phyloP scores from a whole-genome alignment of 2,888 invertebrate species.

The Thecocarcelia acutangulata region DNA sequence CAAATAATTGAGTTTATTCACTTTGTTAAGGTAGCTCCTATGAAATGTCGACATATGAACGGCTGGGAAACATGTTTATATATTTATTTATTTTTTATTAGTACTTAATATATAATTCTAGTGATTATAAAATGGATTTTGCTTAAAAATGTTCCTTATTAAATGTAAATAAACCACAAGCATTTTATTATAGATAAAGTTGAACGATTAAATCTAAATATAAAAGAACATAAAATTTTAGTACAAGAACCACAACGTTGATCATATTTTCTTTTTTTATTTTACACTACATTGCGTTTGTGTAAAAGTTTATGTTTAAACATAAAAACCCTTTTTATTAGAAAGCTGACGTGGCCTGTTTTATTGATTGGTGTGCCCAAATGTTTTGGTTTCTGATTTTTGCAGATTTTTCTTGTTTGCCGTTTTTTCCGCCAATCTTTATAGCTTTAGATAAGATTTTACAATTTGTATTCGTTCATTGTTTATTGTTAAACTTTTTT shows the following conservation, averaged over 20 bases:
- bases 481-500: not conserved
- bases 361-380: conserved; percentile 47
- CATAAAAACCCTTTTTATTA: conserved; percentile 49
- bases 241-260: not conserved
- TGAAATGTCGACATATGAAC: no score
- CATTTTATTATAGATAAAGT: no score
- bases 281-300: not conserved
- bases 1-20: no score
- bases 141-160: no score
- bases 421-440: conserved; percentile 8
- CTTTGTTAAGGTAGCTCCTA: no score
- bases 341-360: conserved; percentile 55
- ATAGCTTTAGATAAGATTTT: conserved; percentile 34
- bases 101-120: no score
- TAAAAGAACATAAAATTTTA: not conserved
- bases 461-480: conserved; percentile 18
- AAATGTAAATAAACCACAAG: no score
- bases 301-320: conserved; percentile 23
- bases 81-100: no score
- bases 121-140: no score
- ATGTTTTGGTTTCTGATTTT: conserved; percentile 44
- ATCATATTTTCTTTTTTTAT: not conserved
- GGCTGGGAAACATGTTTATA: no score
- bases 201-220: no score
- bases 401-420: not conserved